Evolutionary conservation across 2,113 vertebrate genomes (phyloP).

Genomic region (Polyodon spathula): DNA sequence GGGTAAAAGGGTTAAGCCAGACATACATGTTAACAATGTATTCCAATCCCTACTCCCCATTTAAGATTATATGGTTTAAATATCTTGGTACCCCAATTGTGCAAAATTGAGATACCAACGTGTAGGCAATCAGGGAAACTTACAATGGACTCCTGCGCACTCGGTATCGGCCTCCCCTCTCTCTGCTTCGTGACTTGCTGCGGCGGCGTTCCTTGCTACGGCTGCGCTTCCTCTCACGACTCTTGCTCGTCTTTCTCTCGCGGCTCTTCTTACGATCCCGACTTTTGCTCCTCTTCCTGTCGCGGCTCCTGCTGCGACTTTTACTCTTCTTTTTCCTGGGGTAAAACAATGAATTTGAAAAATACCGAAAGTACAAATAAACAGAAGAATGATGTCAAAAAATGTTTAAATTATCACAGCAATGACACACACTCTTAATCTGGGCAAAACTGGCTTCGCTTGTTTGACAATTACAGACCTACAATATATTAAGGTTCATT

Average conservation of each 20-base stretch:
- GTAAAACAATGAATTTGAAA: conserved; percentile 13
- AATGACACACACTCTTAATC: too few species aligned
- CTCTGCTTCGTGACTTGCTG: conserved; percentile 75
- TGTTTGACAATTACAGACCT: too few species aligned
- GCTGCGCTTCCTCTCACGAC: conserved; percentile 73
- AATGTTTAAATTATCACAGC: too few species aligned
- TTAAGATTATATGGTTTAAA: too few species aligned
- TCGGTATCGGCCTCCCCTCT: conserved; percentile 74
- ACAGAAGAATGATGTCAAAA: background rate
- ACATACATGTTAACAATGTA: too few species aligned
- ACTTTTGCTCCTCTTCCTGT: conserved; percentile 78
- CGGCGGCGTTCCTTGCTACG: conserved; percentile 81
- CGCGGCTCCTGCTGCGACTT: conserved; percentile 80
- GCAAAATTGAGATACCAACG: background rate
- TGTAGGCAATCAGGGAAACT: conserved; percentile 36
- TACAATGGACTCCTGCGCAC: conserved; percentile 75
- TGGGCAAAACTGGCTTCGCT: too few species aligned
- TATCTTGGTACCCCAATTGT: too few species aligned
- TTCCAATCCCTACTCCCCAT: too few species aligned
- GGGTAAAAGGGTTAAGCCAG: too few species aligned
- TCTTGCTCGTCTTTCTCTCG: conserved; percentile 76
- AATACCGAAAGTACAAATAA: background rate
- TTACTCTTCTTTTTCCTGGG: conserved; percentile 80
- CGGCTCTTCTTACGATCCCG: conserved; percentile 72
- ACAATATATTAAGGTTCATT: too few species aligned